Evolutionary conservation across 2,888 invertebrate species (phyloP).

Genomic region (Agonum fuliginosum): DNA sequence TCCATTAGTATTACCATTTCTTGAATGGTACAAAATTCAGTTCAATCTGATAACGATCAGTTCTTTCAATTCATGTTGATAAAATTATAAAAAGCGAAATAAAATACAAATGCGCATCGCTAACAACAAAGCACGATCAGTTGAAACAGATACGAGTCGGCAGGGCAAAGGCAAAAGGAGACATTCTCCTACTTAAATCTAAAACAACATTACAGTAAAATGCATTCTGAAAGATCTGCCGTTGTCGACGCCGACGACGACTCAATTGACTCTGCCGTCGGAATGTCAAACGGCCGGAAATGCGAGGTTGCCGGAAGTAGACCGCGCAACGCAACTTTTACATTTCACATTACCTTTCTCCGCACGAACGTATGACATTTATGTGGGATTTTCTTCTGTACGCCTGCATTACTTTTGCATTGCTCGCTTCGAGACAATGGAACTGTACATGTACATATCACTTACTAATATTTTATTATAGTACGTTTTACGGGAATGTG

Average conservation of each 20-base stretch:
- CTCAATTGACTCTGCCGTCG: constrained; percentile 43
- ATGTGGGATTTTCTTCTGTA: neutral
- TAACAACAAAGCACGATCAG: neutral
- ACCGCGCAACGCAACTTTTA: constrained; percentile 1
- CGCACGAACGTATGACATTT: constrained; percentile 17
- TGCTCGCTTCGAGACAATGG: too few relatives aligned
- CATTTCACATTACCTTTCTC: constrained; percentile 24
- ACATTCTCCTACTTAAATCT: constrained; percentile 42
- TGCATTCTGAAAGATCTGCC: constrained; percentile 35
- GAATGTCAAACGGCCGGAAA: constrained; percentile 42
- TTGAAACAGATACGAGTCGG: neutral
- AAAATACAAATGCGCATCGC: neutral
- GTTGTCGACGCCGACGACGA: neutral
- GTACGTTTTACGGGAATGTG: too few relatives aligned
- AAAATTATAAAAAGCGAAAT: neutral
- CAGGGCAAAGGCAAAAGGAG: constrained; percentile 14
- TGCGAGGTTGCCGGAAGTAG: constrained; percentile 8
- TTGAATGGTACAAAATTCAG: neutral
- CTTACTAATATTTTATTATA: too few relatives aligned
- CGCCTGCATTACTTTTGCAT: too few relatives aligned
- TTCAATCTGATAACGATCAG: neutral
- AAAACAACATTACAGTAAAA: constrained; percentile 47
- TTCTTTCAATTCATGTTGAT: neutral
- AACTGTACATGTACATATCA: too few relatives aligned
- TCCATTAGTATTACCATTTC: neutral